Evolutionary conservation across 1,140 invertebrate genomes (phyloP).

Genomic region (Plectus sambesii): DNA sequence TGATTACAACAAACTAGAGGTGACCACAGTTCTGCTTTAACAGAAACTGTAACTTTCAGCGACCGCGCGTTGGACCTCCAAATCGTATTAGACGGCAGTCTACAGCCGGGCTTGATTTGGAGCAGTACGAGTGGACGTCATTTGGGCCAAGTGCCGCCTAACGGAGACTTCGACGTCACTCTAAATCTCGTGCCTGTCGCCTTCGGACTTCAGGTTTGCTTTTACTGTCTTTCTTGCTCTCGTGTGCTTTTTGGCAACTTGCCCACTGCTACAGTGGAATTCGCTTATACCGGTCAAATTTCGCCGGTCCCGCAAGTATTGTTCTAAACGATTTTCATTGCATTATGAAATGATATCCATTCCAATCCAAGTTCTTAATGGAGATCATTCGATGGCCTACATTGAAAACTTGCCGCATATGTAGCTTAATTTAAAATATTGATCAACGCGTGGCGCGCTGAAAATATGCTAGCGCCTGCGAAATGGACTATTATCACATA

Average conservation of each 20-base stretch:
- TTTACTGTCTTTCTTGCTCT: not conserved
- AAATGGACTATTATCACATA: too few species aligned
- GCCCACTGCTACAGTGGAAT: too few species aligned
- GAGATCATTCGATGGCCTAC: too few species aligned
- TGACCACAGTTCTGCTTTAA: constrained; percentile 8
- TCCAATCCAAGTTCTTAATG: too few species aligned
- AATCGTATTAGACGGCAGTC: constrained; percentile 60
- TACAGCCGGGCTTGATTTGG: constrained; percentile 63
- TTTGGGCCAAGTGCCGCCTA: constrained; percentile 65
- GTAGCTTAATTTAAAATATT: too few species aligned
- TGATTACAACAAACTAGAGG: not conserved
- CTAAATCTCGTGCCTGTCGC: constrained; percentile 67
- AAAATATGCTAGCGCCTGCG: too few species aligned
- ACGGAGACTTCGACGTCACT: constrained; percentile 57
- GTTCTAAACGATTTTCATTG: too few species aligned
- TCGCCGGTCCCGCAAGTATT: too few species aligned
- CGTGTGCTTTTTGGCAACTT: not conserved
- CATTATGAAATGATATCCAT: too few species aligned
- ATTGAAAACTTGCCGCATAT: too few species aligned
- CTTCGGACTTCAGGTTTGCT: constrained; percentile 60
- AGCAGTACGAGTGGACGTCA: constrained; percentile 70
- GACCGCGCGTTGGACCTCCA: constrained; percentile 72
- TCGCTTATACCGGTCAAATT: too few species aligned
- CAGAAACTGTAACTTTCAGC: constrained; percentile 51
- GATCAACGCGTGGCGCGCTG: too few species aligned